These are phyloP conservation scores for Porites lobata DNA, from an alignment of 92 coral and sea anemone species.

Conservation along the genomic window DNA sequence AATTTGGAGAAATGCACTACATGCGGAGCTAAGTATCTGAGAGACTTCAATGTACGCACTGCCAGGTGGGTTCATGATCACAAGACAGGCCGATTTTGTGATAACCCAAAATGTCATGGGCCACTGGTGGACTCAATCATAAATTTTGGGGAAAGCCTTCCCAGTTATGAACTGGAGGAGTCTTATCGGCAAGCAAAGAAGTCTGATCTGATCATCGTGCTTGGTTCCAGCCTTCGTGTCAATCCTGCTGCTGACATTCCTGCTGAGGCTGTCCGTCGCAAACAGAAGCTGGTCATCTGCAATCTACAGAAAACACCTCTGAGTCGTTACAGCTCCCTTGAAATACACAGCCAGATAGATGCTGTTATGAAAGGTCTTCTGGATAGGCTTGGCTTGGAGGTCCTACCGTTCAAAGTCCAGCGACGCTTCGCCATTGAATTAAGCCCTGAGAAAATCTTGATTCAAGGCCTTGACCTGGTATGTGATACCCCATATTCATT, in stretches of 20 bases:
- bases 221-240: constrained; percentile 75
- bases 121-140: constrained; percentile 70
- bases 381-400: constrained; percentile 61
- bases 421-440: constrained; percentile 79
- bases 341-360: constrained; percentile 68
- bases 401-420: constrained; percentile 63
- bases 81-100: constrained; percentile 74
- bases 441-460: constrained; percentile 49
- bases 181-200: constrained; percentile 51
- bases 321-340: constrained; percentile 56
- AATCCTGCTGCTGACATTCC: constrained; percentile 75
- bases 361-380: constrained; percentile 56
- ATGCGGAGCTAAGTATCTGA: constrained; percentile 76
- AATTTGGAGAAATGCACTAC: constrained; percentile 75
- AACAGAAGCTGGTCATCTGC: constrained; percentile 68
- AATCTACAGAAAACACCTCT: constrained; percentile 76
- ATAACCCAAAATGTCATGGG: constrained; percentile 67
- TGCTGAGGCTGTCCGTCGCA: constrained; percentile 53
- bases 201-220: constrained; percentile 63
- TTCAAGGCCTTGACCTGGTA: constrained; percentile 78
- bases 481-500: constrained; percentile 78
- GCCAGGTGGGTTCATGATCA: constrained; percentile 69
- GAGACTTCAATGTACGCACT: constrained; percentile 74
- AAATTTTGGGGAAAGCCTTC: constrained; percentile 80
- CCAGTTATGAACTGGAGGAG: constrained; percentile 62